Evolutionary conservation across 2,797 vertebrate species (phyloP).

Genomic region (Agapornis canus): DNA sequence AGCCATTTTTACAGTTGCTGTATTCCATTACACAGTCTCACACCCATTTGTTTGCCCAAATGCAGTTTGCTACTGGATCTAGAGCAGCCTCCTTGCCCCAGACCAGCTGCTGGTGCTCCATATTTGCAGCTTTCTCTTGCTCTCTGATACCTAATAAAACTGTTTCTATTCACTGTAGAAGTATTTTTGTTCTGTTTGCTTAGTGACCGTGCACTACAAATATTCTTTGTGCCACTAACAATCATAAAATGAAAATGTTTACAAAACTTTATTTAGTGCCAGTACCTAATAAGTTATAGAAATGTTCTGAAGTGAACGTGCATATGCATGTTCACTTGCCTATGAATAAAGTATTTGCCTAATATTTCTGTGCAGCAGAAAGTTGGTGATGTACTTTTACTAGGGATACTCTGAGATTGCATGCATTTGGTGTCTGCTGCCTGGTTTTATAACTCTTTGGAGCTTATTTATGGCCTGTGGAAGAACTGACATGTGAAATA

Average conservation of each 20-base stretch:
- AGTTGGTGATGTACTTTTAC: not conserved
- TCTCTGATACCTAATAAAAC: slow-evolving; percentile 51
- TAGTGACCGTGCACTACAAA: slow-evolving; percentile 30
- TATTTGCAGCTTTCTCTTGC: slow-evolving; percentile 44
- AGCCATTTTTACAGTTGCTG: slow-evolving; percentile 1
- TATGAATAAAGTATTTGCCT: not conserved
- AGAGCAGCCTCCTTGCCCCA: not conserved
- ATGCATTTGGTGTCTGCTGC: slow-evolving; percentile 11
- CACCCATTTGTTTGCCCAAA: not conserved
- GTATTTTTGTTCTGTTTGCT: slow-evolving; percentile 64
- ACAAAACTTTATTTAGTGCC: slow-evolving; percentile 8
- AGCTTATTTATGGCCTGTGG: slow-evolving; percentile 16
- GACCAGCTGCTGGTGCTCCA: slow-evolving; percentile 34
- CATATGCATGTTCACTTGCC: rapidly evolving
- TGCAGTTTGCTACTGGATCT: not conserved
- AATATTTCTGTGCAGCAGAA: not conserved
- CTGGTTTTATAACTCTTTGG: slow-evolving; percentile 28
- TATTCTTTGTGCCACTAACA: slow-evolving; percentile 47
- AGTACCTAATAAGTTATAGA: not conserved
- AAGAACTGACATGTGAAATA: slow-evolving; percentile 1
- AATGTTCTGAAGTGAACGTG: not conserved
- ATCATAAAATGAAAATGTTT: slow-evolving; percentile 61
- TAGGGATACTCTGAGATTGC: not conserved
- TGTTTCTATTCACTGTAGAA: slow-evolving; percentile 64
- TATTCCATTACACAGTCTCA: slow-evolving; percentile 22